Percentiles rank a stretch among this genome's conserved stretches.
These are phyloP conservation scores for Anser cygnoides DNA, from an alignment of 2,113 vertebrate species.

Conservation along the genomic window DNA sequence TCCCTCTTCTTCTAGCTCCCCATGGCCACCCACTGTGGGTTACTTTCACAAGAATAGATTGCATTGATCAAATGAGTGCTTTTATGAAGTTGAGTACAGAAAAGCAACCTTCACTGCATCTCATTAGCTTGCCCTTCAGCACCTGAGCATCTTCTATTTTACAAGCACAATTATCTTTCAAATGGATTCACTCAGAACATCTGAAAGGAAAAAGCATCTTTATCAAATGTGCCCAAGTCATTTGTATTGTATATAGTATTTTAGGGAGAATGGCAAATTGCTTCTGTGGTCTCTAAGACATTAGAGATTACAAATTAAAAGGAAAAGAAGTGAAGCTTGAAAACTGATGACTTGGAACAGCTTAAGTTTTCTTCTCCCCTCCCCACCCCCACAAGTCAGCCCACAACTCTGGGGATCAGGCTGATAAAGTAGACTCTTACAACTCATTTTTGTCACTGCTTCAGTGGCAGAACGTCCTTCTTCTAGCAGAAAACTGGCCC, in stretches of 20 bases:
- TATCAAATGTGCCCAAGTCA: neutral
- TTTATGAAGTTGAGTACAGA: neutral
- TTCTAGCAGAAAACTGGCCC: neutral
- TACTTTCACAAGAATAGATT: neutral
- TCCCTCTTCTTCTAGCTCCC: neutral
- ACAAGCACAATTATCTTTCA: neutral
- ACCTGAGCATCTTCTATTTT: neutral
- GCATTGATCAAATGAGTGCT: neutral
- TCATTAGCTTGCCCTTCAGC: neutral
- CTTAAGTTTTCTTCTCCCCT: neutral
- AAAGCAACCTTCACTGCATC: neutral
- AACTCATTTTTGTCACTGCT: neutral
- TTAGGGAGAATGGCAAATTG: neutral
- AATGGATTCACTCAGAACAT: neutral
- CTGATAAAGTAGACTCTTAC: neutral
- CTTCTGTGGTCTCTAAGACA: neutral
- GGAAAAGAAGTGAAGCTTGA: neutral
- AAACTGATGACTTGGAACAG: neutral
- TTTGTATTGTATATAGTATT: neutral
- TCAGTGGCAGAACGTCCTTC: neutral
- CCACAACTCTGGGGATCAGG: neutral
- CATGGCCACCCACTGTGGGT: neutral
- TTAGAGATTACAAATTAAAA: neutral
- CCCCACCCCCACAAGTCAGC: neutral
- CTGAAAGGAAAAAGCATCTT: neutral